These are phyloP conservation scores for Chironomus tentans DNA, from an alignment of 2,888 invertebrate genomes.

Conservation along the genomic window DNA sequence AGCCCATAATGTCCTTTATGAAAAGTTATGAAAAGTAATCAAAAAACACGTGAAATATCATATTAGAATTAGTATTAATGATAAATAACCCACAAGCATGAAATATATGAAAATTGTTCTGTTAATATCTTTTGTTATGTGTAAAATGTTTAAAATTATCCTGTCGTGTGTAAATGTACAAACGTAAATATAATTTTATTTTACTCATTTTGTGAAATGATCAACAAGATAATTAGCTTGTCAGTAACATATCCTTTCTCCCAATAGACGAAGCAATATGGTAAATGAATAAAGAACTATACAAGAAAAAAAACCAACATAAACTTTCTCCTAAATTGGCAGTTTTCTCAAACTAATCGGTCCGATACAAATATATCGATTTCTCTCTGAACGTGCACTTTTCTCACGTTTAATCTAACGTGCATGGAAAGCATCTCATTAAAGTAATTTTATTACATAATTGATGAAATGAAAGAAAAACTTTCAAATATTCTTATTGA, in stretches of 20 bases:
- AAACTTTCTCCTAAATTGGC: slow-evolving; percentile 3
- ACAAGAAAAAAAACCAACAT: neutral
- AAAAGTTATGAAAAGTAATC: too few relatives aligned
- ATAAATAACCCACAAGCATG: too few relatives aligned
- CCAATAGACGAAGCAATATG: neutral
- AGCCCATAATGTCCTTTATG: too few relatives aligned
- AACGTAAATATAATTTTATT: too few relatives aligned
- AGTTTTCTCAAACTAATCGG: neutral
- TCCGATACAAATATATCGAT: neutral
- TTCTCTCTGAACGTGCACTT: neutral
- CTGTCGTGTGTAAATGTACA: too few relatives aligned
- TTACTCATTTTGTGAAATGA: too few relatives aligned
- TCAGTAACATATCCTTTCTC: neutral
- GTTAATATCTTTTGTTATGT: too few relatives aligned
- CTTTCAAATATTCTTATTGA: neutral
- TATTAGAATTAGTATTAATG: too few relatives aligned
- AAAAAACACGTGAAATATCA: too few relatives aligned
- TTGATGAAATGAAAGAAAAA: neutral
- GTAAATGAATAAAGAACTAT: neutral
- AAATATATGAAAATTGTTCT: too few relatives aligned
- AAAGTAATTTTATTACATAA: slow-evolving; percentile 2
- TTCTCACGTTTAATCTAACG: neutral
- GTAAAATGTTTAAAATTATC: too few relatives aligned
- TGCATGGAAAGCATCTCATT: neutral
- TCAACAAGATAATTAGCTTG: neutral